These are phyloP conservation scores for Trachelus troglodyta DNA, from an alignment of 2,888 invertebrate species.

Conservation along the genomic window DNA sequence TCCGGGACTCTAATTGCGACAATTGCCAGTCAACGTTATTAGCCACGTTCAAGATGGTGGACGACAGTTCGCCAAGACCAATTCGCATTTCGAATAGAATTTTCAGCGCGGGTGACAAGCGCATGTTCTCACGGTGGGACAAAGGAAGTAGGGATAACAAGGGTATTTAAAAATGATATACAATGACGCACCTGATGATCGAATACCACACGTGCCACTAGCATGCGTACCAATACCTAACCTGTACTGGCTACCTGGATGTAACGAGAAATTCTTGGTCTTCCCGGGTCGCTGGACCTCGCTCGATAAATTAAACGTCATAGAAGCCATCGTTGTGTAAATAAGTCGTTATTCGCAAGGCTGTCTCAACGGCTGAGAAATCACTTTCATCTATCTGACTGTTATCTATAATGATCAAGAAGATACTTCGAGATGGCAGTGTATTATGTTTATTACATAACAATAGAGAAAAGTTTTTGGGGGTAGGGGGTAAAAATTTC, in stretches of 20 bases:
- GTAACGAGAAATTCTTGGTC: background rate
- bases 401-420: background rate
- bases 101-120: background rate
- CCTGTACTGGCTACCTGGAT: background rate
- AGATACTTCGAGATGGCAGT: background rate
- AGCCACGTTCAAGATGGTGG: background rate
- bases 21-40: conserved; percentile 42
- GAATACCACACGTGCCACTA: background rate
- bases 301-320: background rate
- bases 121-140: background rate
- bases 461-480: background rate
- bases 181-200: background rate
- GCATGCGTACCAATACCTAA: background rate
- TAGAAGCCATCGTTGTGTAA: background rate
- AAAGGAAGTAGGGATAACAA: background rate
- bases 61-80: background rate
- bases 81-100: background rate
- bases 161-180: background rate
- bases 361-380: background rate
- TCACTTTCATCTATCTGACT: background rate
- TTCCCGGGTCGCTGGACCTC: background rate
- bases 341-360: background rate
- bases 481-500: too few species aligned
- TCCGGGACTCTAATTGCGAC: conserved; percentile 47
- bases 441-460: background rate